Evolutionary conservation across 2,888 invertebrate genomes (phyloP).

Genomic region (Alsophila aescularia): DNA sequence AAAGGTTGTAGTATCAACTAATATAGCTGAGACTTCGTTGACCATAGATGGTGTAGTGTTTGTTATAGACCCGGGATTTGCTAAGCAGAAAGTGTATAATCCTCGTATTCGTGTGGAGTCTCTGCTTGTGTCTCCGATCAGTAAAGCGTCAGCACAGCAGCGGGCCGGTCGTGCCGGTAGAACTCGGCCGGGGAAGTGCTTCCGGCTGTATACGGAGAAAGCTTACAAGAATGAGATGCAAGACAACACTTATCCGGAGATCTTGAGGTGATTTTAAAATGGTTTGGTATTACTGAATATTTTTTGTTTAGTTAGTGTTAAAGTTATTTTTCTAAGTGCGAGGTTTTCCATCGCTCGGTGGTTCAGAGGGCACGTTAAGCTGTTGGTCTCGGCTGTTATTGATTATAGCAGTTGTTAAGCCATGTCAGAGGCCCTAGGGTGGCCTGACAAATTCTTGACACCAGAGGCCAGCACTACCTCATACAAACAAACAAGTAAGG

Average conservation of each 20-base stretch:
- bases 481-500: too few species aligned
- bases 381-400: too few species aligned
- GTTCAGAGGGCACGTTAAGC: too few species aligned
- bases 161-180: slow-evolving; percentile 98
- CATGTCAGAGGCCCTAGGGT: too few species aligned
- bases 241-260: slow-evolving; percentile 99
- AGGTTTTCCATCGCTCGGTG: too few species aligned
- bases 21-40: slow-evolving; percentile 99
- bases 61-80: slow-evolving; percentile 99
- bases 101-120: slow-evolving; percentile 96
- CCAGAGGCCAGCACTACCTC: too few species aligned
- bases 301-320: slow-evolving; percentile 3
- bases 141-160: slow-evolving; percentile 99
- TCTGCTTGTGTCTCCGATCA: slow-evolving; percentile 98
- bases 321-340: neutral
- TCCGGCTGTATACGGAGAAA: slow-evolving; percentile 97
- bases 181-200: slow-evolving; percentile 99
- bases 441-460: too few species aligned
- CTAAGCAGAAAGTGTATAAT: slow-evolving; percentile 98
- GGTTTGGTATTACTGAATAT: slow-evolving; percentile 36
- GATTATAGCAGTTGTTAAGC: too few species aligned
- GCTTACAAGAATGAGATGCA: slow-evolving; percentile 98
- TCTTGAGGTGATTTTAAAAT: slow-evolving; percentile 80
- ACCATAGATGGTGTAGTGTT: slow-evolving; percentile 99
- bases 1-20: slow-evolving; percentile 98